Conservation (phyloP, 2,113 vertebrate species). For the Daboia siamensis region DNA sequence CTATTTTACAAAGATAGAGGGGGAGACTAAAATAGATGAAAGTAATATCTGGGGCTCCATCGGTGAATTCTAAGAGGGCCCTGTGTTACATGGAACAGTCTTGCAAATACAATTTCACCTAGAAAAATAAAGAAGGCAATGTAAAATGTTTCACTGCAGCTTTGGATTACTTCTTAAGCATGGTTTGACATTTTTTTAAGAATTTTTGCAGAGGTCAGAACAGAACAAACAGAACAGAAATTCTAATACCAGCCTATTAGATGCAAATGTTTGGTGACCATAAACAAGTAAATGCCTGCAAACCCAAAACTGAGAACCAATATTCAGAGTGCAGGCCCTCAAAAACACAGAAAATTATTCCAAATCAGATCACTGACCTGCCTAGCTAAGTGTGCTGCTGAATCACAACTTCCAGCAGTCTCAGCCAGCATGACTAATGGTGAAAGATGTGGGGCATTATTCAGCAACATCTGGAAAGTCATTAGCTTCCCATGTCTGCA, state of each 20-base stretch:
- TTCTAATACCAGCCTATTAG: neutral
- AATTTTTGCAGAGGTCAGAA: neutral
- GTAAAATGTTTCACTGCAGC: neutral
- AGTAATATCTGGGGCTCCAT: neutral
- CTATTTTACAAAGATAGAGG: neutral
- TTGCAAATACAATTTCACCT: neutral
- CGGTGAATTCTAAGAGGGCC: neutral
- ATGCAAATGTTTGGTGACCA: neutral
- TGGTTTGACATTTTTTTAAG: neutral
- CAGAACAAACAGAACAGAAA: neutral
- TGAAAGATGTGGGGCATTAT: neutral
- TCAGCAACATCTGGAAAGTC: neutral
- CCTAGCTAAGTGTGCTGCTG: neutral
- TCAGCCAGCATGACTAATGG: neutral
- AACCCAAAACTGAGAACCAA: neutral
- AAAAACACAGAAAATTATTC: neutral
- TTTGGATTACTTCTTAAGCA: neutral
- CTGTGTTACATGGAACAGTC: neutral
- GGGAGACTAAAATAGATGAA: neutral
- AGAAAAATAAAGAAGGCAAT: neutral
- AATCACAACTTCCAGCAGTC: neutral
- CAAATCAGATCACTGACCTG: neutral
- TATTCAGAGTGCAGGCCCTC: neutral
- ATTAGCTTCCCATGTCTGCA: neutral
- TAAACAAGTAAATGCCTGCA: neutral